phyloP scores from a whole-genome alignment of 2,888 invertebrate species.

The Saturnia pavonia region DNA sequence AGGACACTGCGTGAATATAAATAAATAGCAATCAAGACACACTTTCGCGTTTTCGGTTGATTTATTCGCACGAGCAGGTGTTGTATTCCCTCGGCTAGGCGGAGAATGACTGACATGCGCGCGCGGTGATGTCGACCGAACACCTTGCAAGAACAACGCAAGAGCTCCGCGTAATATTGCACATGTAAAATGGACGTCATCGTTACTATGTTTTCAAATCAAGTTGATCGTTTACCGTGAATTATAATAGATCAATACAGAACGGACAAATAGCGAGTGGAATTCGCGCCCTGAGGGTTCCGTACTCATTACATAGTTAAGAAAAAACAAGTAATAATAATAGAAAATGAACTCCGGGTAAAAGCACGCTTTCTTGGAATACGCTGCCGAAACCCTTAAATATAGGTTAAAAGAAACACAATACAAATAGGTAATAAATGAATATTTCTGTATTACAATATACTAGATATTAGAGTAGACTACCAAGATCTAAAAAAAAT shows the following conservation, averaged over 20 bases:
- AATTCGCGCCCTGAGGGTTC: too few relatives aligned
- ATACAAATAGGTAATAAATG: too few relatives aligned
- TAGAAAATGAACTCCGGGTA: too few relatives aligned
- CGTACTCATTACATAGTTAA: too few relatives aligned
- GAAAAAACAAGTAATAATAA: too few relatives aligned
- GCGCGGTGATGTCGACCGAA: conserved; percentile 32
- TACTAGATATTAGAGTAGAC: too few relatives aligned
- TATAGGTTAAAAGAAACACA: too few relatives aligned
- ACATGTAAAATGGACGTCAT: conserved; percentile 33
- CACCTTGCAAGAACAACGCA: conserved; percentile 27
- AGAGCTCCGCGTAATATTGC: conserved; percentile 37
- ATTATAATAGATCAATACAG: neutral
- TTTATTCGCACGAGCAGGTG: conserved; percentile 49
- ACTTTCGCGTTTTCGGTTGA: conserved; percentile 61
- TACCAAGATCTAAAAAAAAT: too few relatives aligned
- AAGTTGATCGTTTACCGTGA: neutral
- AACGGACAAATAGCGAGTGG: too few relatives aligned
- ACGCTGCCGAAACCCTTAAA: too few relatives aligned
- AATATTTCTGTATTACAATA: too few relatives aligned
- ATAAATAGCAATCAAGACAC: conserved; percentile 55
- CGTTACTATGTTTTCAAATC: neutral
- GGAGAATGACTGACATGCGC: conserved; percentile 58
- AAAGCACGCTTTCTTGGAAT: too few relatives aligned
- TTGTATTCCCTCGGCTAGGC: conserved; percentile 55
- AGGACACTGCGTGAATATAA: conserved; percentile 66